Evolutionary conservation across 2,888 invertebrate genomes (phyloP).

Genomic region (Pomacea canaliculata): DNA sequence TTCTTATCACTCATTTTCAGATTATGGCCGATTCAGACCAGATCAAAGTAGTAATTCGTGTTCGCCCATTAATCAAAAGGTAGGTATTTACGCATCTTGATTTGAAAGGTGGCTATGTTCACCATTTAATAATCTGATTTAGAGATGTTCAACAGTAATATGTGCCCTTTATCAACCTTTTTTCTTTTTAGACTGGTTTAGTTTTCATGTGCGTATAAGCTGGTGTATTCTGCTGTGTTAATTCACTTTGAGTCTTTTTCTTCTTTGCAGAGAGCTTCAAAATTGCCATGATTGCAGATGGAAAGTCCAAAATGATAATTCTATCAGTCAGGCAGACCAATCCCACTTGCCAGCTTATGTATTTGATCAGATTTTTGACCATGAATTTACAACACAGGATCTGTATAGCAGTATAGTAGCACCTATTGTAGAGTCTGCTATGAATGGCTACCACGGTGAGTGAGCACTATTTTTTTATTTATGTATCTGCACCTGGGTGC

Average conservation of each 20-base stretch:
- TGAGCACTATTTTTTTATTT: neutral
- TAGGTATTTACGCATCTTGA: slow-evolving; percentile 33
- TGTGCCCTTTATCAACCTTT: no score
- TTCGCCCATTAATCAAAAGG: slow-evolving; percentile 60
- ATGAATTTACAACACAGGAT: slow-evolving; percentile 47
- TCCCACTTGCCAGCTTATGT: slow-evolving; percentile 14
- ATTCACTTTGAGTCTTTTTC: neutral
- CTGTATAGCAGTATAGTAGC: slow-evolving; percentile 60
- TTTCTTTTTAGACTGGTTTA: no score
- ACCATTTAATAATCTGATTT: no score
- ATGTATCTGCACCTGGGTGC: no score
- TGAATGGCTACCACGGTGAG: slow-evolving; percentile 62
- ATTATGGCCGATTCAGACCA: slow-evolving; percentile 26
- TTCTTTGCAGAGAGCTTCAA: slow-evolving; percentile 24
- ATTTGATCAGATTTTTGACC: slow-evolving; percentile 58
- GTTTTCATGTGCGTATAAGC: no score
- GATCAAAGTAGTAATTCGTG: slow-evolving; percentile 61
- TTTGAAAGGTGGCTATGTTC: no score
- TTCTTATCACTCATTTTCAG: neutral
- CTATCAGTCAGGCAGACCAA: slow-evolving; percentile 20
- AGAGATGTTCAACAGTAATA: no score
- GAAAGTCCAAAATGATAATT: slow-evolving; percentile 17
- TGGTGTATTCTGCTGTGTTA: neutral
- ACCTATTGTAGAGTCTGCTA: slow-evolving; percentile 59
- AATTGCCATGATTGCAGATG: slow-evolving; percentile 20